Conservation (phyloP, 30 jellyfish, hydroid and myxozoan species). For the Pelagia noctiluca region DNA sequence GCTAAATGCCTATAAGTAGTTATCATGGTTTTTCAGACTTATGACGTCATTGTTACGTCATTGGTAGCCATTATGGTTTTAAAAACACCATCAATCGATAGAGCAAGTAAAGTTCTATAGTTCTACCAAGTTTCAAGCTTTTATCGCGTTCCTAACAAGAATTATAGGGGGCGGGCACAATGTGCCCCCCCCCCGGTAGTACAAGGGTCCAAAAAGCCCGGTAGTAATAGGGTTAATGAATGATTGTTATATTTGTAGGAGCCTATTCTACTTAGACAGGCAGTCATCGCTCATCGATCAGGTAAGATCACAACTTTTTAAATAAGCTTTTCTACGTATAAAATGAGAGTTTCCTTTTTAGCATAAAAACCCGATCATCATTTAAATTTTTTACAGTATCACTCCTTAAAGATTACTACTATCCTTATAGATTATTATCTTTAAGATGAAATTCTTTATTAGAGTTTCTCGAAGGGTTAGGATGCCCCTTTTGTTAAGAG, state of each 20-base stretch:
- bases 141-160: neutral
- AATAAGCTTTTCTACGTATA: neutral
- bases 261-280: conserved; percentile 58
- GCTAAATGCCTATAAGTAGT: no score
- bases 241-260: neutral
- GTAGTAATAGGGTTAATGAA: neutral
- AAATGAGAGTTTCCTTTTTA: neutral
- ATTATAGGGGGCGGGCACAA: neutral
- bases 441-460: no score
- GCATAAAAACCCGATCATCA: no score
- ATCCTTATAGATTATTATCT: neutral
- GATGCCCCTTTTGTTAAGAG: neutral
- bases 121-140: neutral
- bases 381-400: neutral
- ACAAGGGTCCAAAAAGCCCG: neutral
- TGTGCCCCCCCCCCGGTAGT: neutral
- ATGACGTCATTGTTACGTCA: no score
- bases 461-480: neutral
- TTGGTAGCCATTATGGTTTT: no score
- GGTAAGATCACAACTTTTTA: conserved; percentile 4
- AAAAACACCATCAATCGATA: no score
- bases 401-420: conserved; percentile 7
- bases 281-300: conserved; percentile 50
- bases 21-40: no score
- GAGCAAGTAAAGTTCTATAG: no score